These are phyloP conservation scores for Drosophila quinaria DNA, from an alignment of 2,888 invertebrate genomes.

Conservation along the genomic window DNA sequence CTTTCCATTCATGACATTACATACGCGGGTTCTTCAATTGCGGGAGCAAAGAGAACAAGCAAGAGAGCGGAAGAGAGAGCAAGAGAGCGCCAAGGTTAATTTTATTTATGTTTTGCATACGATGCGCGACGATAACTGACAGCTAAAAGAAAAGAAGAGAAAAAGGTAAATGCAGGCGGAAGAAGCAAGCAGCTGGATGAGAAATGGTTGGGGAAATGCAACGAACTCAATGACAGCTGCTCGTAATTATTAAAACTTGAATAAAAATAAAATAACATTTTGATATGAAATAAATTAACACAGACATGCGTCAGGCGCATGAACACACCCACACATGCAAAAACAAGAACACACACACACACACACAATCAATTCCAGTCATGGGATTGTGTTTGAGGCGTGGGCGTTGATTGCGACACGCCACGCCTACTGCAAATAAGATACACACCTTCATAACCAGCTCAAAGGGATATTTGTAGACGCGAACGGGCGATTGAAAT, in stretches of 20 bases:
- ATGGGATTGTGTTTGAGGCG: conserved; percentile 4
- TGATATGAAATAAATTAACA: conserved; percentile 25
- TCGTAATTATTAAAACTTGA: conserved; percentile 31
- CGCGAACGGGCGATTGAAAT: conserved; percentile 97
- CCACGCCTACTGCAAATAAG: conserved; percentile 63
- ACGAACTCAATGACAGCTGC: conserved; percentile 29
- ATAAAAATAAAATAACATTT: background rate
- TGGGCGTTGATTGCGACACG: conserved; percentile 34
- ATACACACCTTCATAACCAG: conserved; percentile 96
- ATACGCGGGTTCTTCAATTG: conserved; percentile 51
- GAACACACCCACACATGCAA: conserved; percentile 32
- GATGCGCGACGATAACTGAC: conserved; percentile 36
- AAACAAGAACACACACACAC: background rate
- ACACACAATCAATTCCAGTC: background rate
- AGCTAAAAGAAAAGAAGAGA: conserved; percentile 22
- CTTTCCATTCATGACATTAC: conserved; percentile 64
- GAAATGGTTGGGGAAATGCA: conserved; percentile 28
- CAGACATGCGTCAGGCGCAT: conserved; percentile 43
- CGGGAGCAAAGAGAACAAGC: conserved; percentile 8
- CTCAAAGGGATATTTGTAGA: conserved; percentile 98
- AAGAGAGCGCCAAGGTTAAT: conserved; percentile 68
- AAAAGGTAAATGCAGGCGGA: conserved; percentile 36
- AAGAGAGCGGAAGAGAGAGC: conserved; percentile 6
- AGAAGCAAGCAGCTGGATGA: conserved; percentile 36
- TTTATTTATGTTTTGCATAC: conserved; percentile 66